Evolutionary conservation across 1,140 invertebrate genomes (phyloP).

Genomic region (Bombus breviceps): DNA sequence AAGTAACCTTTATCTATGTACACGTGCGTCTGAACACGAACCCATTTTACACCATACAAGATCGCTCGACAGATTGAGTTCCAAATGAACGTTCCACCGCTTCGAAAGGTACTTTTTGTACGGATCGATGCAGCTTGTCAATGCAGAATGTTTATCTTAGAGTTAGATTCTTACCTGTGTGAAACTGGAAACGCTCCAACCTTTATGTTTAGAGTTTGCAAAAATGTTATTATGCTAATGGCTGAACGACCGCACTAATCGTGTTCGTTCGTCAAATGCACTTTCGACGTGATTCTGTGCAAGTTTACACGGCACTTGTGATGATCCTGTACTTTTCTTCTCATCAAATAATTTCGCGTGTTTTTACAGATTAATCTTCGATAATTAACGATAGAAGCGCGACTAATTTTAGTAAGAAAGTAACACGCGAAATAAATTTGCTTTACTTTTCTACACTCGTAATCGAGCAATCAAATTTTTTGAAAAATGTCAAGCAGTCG

Average conservation of each 20-base stretch:
- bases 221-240: background rate
- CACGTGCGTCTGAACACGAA: conserved; percentile 52
- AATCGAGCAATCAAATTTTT: background rate
- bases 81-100: background rate
- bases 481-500: too few species aligned
- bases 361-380: background rate
- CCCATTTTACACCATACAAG: conserved; percentile 25
- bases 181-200: conserved; percentile 14
- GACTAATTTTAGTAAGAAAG: too few species aligned
- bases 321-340: conserved; percentile 19
- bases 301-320: conserved; percentile 4
- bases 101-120: conserved; percentile 15
- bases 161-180: conserved; percentile 1
- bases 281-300: background rate
- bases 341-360: background rate
- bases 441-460: too few species aligned
- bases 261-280: conserved; percentile 6
- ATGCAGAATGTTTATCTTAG: conserved; percentile 24
- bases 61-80: conserved; percentile 27
- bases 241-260: background rate
- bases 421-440: too few species aligned
- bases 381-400: background rate
- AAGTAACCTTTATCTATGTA: conserved; percentile 64
- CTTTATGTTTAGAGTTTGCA: conserved; percentile 12
- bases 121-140: conserved; percentile 12